Conservation (phyloP, 92 coral and sea anemone genomes). For the Bergia puertoricense region DNA sequence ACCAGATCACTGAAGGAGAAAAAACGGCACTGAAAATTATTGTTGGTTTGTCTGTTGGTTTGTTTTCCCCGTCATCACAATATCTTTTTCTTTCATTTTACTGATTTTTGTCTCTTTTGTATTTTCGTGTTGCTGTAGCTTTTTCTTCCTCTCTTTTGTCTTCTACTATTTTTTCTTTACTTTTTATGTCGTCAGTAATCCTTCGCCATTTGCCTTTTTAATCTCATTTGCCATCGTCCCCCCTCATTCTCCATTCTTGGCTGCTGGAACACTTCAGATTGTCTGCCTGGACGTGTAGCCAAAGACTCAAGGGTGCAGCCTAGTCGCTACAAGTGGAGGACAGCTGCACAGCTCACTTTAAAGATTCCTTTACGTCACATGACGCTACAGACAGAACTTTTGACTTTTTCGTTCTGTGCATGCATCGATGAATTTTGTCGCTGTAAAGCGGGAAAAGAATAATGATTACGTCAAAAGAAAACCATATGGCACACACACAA, state of each 20-base stretch:
- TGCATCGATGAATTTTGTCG: constrained; percentile 70
- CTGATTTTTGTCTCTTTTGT: background rate
- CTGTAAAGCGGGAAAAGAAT: constrained; percentile 44
- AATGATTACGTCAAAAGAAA: background rate
- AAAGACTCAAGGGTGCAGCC: background rate
- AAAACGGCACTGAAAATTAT: background rate
- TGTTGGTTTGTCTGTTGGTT: background rate
- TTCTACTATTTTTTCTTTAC: too few species aligned
- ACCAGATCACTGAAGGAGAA: background rate
- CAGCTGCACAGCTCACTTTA: background rate
- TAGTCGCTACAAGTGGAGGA: background rate
- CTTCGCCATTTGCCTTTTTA: too few species aligned
- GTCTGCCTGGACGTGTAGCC: background rate
- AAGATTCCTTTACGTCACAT: constrained; percentile 47
- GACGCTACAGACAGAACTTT: constrained; percentile 75
- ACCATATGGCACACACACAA: background rate
- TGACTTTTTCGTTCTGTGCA: constrained; percentile 52
- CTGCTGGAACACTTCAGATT: background rate
- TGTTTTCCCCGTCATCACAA: background rate
- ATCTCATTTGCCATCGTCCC: background rate
- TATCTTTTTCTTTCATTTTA: too few species aligned
- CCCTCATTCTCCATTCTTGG: background rate
- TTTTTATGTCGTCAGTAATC: too few species aligned
- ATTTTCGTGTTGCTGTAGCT: background rate
- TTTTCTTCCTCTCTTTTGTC: background rate